phyloP scores from a whole-genome alignment of 2,113 vertebrate species.

The Orycteropus afer region DNA sequence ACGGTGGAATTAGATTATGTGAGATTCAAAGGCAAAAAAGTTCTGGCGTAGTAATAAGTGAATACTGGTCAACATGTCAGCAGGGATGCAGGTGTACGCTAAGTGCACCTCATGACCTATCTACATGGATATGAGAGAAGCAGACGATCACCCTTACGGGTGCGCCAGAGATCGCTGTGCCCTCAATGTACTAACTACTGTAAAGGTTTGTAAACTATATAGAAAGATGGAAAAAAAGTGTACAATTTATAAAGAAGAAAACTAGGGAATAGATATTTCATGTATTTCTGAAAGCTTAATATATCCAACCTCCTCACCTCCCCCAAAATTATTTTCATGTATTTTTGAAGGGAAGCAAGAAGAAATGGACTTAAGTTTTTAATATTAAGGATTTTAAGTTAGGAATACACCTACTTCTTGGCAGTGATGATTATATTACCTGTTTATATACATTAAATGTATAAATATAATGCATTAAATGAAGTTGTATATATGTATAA shows the following conservation, averaged over 20 bases:
- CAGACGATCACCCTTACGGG: not conserved
- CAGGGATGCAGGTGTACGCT: not conserved
- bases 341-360: not conserved
- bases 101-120: not conserved
- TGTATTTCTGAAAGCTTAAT: not conserved
- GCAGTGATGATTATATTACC: not conserved
- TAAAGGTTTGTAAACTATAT: not conserved
- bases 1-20: not conserved
- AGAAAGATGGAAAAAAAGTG: not conserved
- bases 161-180: not conserved
- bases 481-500: not conserved
- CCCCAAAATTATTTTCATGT: conserved; percentile 1
- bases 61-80: not conserved
- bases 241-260: not conserved
- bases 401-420: conserved; percentile 19
- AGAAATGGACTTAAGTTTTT: conserved; percentile 19
- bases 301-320: not conserved
- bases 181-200: not conserved
- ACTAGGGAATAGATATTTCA: not conserved
- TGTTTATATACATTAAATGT: not conserved
- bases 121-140: not conserved
- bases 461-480: not conserved
- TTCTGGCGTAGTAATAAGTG: not conserved
- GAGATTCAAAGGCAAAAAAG: not conserved
- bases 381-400: not conserved